Base-by-base conservation (phyloP, 2,797 vertebrate genomes). In the Botia almorhae region DNA sequence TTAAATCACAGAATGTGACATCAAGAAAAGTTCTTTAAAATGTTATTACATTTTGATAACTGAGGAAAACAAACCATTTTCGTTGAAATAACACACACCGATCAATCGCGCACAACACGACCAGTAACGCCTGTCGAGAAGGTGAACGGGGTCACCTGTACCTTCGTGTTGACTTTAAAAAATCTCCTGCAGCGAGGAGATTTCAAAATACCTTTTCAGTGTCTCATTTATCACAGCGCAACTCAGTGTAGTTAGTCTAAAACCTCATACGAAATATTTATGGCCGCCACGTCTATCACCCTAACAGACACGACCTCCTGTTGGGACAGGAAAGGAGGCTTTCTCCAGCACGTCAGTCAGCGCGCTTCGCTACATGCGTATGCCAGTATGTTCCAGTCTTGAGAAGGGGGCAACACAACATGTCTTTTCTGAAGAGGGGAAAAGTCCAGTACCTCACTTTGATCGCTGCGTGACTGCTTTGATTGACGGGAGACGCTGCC, bases 251-350 rank as follows among this genome's bases (percentile, higher is more conserved):
- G 90, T 91, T 69, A 87, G 76, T 68, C 81, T 81, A 68, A 86
- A 88, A 90, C 87, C 86, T 89, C 81, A 89, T 85, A 89, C 81
- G 82, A 91, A 92, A 92, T 89, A 88, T 91, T 90, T 90, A 81
- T 65, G 76, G 71, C 87, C 90, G 85, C 84, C 83, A 84, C 82
- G 87, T 87, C 86, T 75, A 82, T 93, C 91, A 91, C 70, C 26
- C 83, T 85, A 89, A 91, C 77, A 68, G 89, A 90, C 91, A 92
- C 85, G 80, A 88, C 86, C 82, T 88, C 88, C 85, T 87, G 83
- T 78, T 76, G 87, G 74, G 61, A 80, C 78, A 81, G 76, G 81
- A 83, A 86, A 83, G 81, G 65, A 71, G 81, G 80, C 77, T 61
- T 75, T 84, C 81, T 90, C 84, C 88, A 81, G 84, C 46, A 12